Percentiles rank a stretch among this genome's conserved stretches.
These are phyloP conservation scores for Bombus superbus DNA, from an alignment of 1,140 invertebrate genomes.

Conservation along the genomic window DNA sequence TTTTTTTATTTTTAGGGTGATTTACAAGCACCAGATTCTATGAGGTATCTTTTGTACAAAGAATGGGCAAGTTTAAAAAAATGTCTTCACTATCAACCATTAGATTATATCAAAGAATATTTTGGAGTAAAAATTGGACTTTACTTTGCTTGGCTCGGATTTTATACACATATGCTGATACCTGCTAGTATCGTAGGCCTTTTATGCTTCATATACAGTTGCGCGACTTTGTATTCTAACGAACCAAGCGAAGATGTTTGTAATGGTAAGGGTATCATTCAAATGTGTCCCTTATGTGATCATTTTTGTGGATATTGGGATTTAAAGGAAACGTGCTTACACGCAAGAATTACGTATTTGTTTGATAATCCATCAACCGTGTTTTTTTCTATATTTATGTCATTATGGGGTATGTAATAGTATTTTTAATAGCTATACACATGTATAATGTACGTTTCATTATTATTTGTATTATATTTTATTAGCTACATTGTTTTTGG, in stretches of 20 bases:
- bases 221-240: conserved; percentile 88
- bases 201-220: conserved; percentile 92
- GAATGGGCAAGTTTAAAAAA: conserved; percentile 93
- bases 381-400: conserved; percentile 98
- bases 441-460: not conserved
- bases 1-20: conserved; percentile 85
- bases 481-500: conserved; percentile 92
- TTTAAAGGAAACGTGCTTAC: conserved; percentile 92
- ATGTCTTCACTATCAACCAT: conserved; percentile 93
- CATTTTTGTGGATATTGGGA: conserved; percentile 94
- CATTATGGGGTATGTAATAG: conserved; percentile 91
- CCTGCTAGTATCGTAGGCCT: conserved; percentile 92
- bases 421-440: not conserved
- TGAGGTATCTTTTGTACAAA: conserved; percentile 90
- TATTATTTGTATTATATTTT: conserved; percentile 57
- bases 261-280: conserved; percentile 83
- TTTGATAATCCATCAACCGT: conserved; percentile 98
- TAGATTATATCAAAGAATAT: conserved; percentile 95
- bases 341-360: conserved; percentile 94
- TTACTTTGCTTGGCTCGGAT: conserved; percentile 99
- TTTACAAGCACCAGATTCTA: conserved; percentile 86
- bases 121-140: conserved; percentile 97
- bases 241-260: conserved; percentile 93
- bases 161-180: conserved; percentile 97
- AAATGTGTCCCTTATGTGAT: conserved; percentile 95